Evolutionary conservation across 2,797 vertebrate genomes (phyloP).

Genomic region (Sardinella longiceps): DNA sequence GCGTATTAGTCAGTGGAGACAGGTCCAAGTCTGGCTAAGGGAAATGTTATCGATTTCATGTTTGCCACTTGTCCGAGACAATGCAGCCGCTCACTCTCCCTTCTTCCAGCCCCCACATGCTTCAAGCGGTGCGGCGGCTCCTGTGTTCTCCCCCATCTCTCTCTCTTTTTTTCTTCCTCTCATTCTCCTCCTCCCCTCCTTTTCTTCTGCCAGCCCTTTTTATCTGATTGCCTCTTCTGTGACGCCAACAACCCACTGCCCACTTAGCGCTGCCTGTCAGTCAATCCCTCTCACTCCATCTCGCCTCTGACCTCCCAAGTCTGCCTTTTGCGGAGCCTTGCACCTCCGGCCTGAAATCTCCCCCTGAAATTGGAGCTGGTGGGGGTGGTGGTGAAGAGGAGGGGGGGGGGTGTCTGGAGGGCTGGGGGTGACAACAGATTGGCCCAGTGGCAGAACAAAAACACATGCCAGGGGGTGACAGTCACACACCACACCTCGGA

Average conservation of each 20-base stretch:
- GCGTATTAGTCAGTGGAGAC: slow-evolving; percentile 47
- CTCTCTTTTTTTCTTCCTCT: slow-evolving; percentile 2
- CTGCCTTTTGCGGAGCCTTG: neutral
- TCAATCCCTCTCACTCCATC: neutral
- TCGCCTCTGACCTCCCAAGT: neutral
- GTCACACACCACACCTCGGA: neutral
- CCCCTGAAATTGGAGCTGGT: neutral
- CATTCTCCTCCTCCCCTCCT: neutral
- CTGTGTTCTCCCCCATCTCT: neutral
- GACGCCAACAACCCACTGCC: neutral
- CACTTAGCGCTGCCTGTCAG: neutral
- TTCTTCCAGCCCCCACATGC: neutral
- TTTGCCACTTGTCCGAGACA: slow-evolving; percentile 49
- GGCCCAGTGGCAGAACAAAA: neutral
- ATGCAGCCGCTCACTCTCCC: neutral
- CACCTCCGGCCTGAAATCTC: neutral
- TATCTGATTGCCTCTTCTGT: slow-evolving; percentile 27
- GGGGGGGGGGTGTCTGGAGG: neutral
- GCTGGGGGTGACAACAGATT: neutral
- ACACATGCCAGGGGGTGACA: neutral
- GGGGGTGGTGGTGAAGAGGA: neutral
- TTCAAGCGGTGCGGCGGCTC: neutral
- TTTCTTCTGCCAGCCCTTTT: slow-evolving; percentile 37
- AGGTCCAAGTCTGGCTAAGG: slow-evolving; percentile 42
- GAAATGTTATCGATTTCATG: slow-evolving; percentile 66